phyloP scores from a whole-genome alignment of 2,113 vertebrate species.

The Lophochroa leadbeateri region DNA sequence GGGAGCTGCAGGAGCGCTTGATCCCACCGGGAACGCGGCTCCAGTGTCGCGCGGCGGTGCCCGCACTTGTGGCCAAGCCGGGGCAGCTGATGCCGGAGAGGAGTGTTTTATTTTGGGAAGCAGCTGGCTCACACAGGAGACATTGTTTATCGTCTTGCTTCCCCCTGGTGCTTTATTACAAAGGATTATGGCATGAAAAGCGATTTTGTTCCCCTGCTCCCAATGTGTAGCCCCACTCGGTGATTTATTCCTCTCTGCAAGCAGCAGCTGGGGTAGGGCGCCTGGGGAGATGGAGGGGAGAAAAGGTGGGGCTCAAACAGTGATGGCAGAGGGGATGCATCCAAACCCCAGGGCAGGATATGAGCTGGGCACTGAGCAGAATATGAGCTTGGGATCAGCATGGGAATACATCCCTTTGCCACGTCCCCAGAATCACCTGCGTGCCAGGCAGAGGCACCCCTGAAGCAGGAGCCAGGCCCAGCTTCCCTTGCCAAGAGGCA shows the following conservation, averaged over 20 bases:
- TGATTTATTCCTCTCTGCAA: neutral
- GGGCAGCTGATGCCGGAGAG: constrained; percentile 1
- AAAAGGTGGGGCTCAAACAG: neutral
- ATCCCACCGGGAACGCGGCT: neutral
- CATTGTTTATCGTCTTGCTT: constrained; percentile 9
- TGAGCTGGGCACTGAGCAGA: neutral
- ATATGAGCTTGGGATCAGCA: fast-evolving
- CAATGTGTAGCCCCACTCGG: neutral
- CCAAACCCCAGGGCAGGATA: neutral
- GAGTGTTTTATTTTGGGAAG: constrained; percentile 21
- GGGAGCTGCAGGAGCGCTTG: neutral
- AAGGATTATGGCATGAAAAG: constrained; percentile 59
- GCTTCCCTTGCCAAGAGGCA: neutral
- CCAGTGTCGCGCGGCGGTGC: neutral
- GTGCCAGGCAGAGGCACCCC: neutral
- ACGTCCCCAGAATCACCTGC: neutral
- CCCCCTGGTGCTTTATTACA: constrained; percentile 38
- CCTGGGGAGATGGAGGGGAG: too few species aligned
- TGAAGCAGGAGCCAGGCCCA: fast-evolving
- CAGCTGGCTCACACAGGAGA: constrained; percentile 58
- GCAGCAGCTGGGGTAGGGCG: neutral
- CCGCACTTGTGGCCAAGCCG: neutral
- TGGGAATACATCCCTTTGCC: neutral
- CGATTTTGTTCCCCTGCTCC: constrained; percentile 26
- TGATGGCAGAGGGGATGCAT: neutral